Evolutionary conservation across 1,140 invertebrate genomes (phyloP), one percentile per base, ranked within the genome.

Genomic region (Maconellicoccus hirsutus): DNA sequence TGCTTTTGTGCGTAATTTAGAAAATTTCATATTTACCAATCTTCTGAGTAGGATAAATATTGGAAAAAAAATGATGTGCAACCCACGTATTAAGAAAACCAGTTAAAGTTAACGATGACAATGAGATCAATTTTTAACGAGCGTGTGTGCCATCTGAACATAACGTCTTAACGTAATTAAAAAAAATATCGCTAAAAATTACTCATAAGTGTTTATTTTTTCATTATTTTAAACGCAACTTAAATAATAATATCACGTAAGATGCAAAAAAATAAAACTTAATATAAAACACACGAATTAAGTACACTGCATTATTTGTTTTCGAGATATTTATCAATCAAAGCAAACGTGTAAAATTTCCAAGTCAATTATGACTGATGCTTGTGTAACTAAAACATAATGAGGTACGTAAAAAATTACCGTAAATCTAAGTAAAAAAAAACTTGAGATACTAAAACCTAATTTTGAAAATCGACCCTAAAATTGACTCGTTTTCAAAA

Each of bases 201-300:
- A 3, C n/a, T 52, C 42, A 16, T 16, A 52, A 8, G 42, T 52
- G 42, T 52, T 16, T 52, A 52, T 52, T 52, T 8, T 52, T 52
- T 33, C 12, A 6, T 33, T 33, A 6, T 33, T 33, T 33, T 16
- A 25, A 66, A 66, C 61, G 22, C 25, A 66, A 25, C 61, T 66
- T 66, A 66, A 2, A 26, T 26, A 2, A 66, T 66, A 66, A 66
- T 66, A 66, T 66, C 61, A 66, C 61, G 61, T 66, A 66, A 66
- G 61, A 66, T 66, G 61, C 61, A 66, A 26, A 59, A 59, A 59
- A n/a, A n/a, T n/a, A n/a, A 16, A 19, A 66, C 42, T 52, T 52
- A 52, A 16, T 2, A 66, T 66, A 10, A 4, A 66, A 66, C 22
- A 66, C 61, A 66, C 61, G 61, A 66, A 16, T 66, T 66, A 66